Conservation (phyloP, 2,113 vertebrate species). For the Camelus bactrianus region DNA sequence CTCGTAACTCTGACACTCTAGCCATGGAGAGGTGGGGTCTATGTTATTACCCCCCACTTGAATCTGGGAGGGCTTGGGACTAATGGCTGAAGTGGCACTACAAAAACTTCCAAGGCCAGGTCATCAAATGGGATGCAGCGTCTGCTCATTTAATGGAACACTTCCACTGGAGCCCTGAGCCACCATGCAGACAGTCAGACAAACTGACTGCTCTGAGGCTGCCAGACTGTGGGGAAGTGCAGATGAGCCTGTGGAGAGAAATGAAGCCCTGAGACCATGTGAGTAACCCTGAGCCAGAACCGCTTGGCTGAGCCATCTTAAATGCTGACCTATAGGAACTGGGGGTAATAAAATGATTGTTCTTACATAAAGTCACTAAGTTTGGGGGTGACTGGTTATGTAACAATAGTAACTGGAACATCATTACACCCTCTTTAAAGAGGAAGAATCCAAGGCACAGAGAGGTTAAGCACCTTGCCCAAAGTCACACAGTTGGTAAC, state of each 20-base stretch:
- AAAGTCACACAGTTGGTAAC: conserved; percentile 13
- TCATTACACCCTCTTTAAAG: neutral
- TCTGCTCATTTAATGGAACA: neutral
- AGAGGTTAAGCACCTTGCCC: conserved; percentile 14
- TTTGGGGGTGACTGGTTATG: neutral
- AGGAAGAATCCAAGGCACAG: neutral
- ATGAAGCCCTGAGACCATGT: neutral
- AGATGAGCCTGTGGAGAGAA: neutral
- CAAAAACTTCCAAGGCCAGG: neutral
- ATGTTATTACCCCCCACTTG: neutral
- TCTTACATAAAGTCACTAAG: neutral
- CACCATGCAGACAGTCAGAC: fast-evolving
- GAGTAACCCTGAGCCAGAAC: neutral
- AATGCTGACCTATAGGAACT: neutral
- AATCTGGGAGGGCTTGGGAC: neutral
- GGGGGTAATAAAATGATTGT: neutral
- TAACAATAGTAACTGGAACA: neutral
- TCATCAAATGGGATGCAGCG: neutral
- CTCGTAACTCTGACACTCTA: neutral
- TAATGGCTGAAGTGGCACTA: neutral
- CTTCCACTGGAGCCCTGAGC: neutral
- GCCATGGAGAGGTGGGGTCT: neutral
- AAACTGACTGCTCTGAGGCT: neutral
- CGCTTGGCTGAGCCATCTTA: neutral
- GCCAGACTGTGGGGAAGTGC: neutral